Evolutionary conservation across 2,797 vertebrate genomes (phyloP).

Genomic region (Thalassophryne amazonica): DNA sequence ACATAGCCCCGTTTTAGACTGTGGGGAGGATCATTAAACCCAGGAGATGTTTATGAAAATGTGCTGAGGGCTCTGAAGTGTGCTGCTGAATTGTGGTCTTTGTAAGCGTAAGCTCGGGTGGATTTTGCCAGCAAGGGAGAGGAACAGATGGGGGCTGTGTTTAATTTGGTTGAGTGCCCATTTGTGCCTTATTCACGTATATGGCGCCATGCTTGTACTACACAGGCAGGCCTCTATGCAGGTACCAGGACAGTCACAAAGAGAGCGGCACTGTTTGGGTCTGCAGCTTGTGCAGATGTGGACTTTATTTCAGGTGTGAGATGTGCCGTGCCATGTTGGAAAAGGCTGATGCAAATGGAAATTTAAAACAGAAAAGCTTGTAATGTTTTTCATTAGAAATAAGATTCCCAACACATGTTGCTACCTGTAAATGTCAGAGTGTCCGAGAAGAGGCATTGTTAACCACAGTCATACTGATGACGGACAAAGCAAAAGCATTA

Average conservation of each 20-base stretch:
- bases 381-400: neutral
- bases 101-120: slow-evolving; percentile 64
- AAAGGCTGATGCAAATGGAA: neutral
- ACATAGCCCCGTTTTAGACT: slow-evolving; percentile 41
- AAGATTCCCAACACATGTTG: neutral
- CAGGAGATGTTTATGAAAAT: slow-evolving; percentile 55
- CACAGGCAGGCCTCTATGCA: slow-evolving; percentile 48
- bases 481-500: too few relatives aligned
- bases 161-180: slow-evolving; percentile 69
- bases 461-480: too few relatives aligned
- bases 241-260: slow-evolving; percentile 14
- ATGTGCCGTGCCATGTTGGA: slow-evolving; percentile 34
- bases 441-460: too few relatives aligned
- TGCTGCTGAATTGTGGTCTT: slow-evolving; percentile 75
- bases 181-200: slow-evolving; percentile 45
- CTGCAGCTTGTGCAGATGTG: slow-evolving; percentile 34
- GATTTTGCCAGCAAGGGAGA: slow-evolving; percentile 56
- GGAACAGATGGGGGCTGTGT: slow-evolving; percentile 68
- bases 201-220: slow-evolving; percentile 42
- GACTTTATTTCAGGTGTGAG: slow-evolving; percentile 50
- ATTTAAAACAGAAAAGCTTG: neutral
- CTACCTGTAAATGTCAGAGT: neutral
- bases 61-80: slow-evolving; percentile 41
- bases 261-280: slow-evolving; percentile 29
- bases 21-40: slow-evolving; percentile 48